phyloP scores from a whole-genome alignment of 2,888 invertebrate species.

The Drosophila nr. medialis region DNA sequence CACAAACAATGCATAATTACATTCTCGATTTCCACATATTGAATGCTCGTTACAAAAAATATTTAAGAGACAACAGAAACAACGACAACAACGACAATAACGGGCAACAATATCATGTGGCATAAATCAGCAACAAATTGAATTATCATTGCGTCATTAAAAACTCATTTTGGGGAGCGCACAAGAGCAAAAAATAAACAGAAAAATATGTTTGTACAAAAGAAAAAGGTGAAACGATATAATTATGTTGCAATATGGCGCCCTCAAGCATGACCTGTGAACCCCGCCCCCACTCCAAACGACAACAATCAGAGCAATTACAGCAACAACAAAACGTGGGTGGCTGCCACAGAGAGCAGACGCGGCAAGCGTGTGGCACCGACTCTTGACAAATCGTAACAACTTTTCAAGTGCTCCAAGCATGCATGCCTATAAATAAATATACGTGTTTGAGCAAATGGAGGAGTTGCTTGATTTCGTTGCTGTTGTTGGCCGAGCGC shows the following conservation, averaged over 20 bases:
- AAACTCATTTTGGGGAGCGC: constrained; percentile 68
- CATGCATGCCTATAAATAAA: constrained; percentile 11
- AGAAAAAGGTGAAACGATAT: constrained; percentile 71
- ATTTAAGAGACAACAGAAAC: neutral
- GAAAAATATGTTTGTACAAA: constrained; percentile 8
- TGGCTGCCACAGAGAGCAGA: neutral
- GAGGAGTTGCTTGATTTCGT: constrained; percentile 9
- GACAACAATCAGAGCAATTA: constrained; percentile 36
- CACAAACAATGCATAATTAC: constrained; percentile 48
- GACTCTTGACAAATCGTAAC: constrained; percentile 49
- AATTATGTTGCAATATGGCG: constrained; percentile 80
- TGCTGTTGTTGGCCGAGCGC: constrained; percentile 23
- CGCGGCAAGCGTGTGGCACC: constrained; percentile 22
- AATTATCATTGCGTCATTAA: constrained; percentile 81
- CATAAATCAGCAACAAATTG: constrained; percentile 80
- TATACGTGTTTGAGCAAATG: neutral
- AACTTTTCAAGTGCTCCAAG: constrained; percentile 19
- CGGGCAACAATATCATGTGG: constrained; percentile 45
- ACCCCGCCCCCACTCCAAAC: constrained; percentile 38
- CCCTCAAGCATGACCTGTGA: constrained; percentile 77
- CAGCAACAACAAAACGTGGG: constrained; percentile 10
- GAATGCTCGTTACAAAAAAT: constrained; percentile 65
- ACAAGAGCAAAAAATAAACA: constrained; percentile 13
- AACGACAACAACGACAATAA: constrained; percentile 17
- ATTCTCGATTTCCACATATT: constrained; percentile 65